Percentiles rank a stretch among this genome's conserved stretches.
phyloP scores from a whole-genome alignment of 2,888 invertebrate genomes.

The Ellobium chinense region DNA sequence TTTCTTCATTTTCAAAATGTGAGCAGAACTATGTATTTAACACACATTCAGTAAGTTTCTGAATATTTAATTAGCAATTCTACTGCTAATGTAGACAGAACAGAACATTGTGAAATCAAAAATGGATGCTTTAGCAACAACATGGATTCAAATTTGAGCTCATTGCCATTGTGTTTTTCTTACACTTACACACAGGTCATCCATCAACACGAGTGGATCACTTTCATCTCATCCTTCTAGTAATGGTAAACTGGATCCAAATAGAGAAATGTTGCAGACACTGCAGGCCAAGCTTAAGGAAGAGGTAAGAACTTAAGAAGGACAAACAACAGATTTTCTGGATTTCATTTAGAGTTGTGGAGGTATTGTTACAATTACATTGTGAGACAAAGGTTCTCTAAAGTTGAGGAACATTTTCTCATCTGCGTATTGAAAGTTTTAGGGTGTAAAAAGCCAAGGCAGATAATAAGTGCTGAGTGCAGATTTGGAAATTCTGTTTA shows the following conservation, averaged over 20 bases:
- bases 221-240: slow-evolving; percentile 25
- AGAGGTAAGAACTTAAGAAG: no score
- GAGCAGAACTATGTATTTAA: no score
- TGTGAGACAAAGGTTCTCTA: neutral
- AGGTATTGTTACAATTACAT: no score
- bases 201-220: neutral
- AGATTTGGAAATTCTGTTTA: neutral
- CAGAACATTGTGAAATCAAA: neutral
- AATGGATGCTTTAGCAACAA: no score
- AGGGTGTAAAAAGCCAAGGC: no score
- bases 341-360: neutral
- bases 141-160: no score
- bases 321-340: no score
- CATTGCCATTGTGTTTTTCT: neutral
- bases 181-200: slow-evolving; percentile 1
- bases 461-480: neutral
- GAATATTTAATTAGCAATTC: no score
- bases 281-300: slow-evolving; percentile 18
- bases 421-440: no score
- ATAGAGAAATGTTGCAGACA: neutral
- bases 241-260: slow-evolving; percentile 21
- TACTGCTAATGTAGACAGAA: no score
- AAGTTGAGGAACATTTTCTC: neutral
- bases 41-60: no score
- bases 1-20: no score